Evolutionary conservation across 2,113 vertebrate species (phyloP), one percentile per base, ranked within the genome.

Genomic region (Dipodomys stephensi): DNA sequence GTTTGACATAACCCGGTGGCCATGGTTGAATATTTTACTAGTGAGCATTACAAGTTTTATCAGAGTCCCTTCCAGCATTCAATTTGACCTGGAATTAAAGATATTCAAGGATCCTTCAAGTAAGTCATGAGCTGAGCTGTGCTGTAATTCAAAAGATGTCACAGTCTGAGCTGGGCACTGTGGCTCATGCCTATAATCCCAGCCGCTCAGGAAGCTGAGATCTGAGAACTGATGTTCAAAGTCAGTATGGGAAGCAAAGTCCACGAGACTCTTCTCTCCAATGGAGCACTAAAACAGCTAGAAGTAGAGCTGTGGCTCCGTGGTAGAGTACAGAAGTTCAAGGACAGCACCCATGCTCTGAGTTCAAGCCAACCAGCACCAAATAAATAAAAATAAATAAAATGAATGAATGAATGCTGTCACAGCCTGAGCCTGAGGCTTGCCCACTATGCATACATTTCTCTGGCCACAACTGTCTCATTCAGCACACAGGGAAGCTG

Each of bases 11-110:
- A 44, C 65, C 10, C 44, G 12, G 16, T 76, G 57, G 68, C 11
- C 69, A 69, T 27, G 6, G 83, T 83, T 87, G 74, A 28, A n/a
- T n/a, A 39, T 81, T 87, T 80, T 93, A 16, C 83, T 77, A 64
- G 30, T 25, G 20, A 60, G 27, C 39, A 15, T 9, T 49, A 44
- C 32, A 22, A 89, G 69, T 72, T 62, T 91, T 28, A 44, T 13
- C 16, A n/a, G 1, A 64, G 30, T 60, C 30, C 1, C n/a, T 78
- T 91, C 19, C 4, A 86, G 22, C 60, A 74, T 18, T 83, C 10
- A 19, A 6, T 20, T 88, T 35, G 30, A 49, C 3, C 6, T 44
- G 28, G 83, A 92, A 39, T 39, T 18, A 57, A 6, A 39, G 27
- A 49, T 62, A 76, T n/a, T 80, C 71, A 71, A 64, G 71, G 8